phyloP scores from a whole-genome alignment of 2,888 invertebrate species.

The Cybosia mesomella region DNA sequence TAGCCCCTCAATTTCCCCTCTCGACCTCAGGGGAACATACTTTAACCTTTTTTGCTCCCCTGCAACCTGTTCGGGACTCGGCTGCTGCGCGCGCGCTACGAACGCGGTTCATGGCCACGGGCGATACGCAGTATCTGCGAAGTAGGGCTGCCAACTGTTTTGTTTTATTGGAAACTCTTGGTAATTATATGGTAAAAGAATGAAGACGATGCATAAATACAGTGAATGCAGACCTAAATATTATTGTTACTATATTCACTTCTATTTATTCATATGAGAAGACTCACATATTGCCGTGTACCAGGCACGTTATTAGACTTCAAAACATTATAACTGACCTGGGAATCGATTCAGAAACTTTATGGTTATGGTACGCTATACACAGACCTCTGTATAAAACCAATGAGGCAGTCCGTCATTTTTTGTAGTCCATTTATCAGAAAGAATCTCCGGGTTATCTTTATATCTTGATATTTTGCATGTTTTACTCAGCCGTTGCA shows the following conservation, averaged over 20 bases:
- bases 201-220: constrained; percentile 20
- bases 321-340: neutral
- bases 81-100: constrained; percentile 79
- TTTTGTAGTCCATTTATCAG: neutral
- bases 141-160: constrained; percentile 52
- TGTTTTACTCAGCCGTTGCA: neutral
- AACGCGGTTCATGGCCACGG: constrained; percentile 84
- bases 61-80: constrained; percentile 85
- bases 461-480: neutral
- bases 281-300: neutral
- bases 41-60: constrained; percentile 86
- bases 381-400: neutral
- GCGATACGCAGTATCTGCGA: constrained; percentile 79
- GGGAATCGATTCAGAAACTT: neutral
- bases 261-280: neutral
- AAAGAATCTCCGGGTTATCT: neutral
- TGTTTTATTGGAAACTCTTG: constrained; percentile 46
- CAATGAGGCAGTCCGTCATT: neutral
- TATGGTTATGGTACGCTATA: neutral
- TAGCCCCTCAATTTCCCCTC: constrained; percentile 47
- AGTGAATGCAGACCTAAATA: neutral
- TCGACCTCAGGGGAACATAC: constrained; percentile 74
- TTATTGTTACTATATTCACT: neutral
- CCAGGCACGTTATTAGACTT: neutral
- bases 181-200: constrained; percentile 47